phyloP scores from a whole-genome alignment of 1,140 invertebrate genomes.

The Pissodes strobi region DNA sequence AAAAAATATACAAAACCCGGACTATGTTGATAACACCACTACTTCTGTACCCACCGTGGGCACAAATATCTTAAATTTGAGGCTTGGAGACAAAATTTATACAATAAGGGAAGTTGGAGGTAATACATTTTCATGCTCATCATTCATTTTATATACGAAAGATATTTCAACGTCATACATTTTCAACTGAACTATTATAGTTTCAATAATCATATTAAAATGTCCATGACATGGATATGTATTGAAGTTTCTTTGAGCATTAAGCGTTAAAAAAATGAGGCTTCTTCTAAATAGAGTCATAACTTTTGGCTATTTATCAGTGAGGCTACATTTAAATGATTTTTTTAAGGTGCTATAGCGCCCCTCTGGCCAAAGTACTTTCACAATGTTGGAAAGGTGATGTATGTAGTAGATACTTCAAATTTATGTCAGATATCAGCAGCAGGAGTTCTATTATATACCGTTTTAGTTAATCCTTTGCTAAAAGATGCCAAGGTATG shows the following conservation, averaged over 20 bases:
- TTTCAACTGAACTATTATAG: too few relatives aligned
- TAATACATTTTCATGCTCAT: too few relatives aligned
- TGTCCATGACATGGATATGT: too few relatives aligned
- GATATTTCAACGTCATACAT: too few relatives aligned
- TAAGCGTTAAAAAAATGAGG: too few relatives aligned
- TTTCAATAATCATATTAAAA: too few relatives aligned
- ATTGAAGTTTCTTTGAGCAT: too few relatives aligned
- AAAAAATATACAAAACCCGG: slow-evolving; percentile 69
- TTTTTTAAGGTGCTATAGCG: slow-evolving; percentile 65
- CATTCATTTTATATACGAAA: too few relatives aligned
- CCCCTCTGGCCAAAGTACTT: slow-evolving; percentile 78
- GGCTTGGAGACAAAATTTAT: slow-evolving; percentile 58
- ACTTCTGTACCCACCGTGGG: slow-evolving; percentile 78
- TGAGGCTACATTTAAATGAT: slow-evolving; percentile 42
- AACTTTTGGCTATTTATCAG: too few relatives aligned
- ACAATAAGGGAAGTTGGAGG: slow-evolving; percentile 71
- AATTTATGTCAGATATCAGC: slow-evolving; percentile 81
- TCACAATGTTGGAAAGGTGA: slow-evolving; percentile 68
- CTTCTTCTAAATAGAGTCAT: too few relatives aligned
- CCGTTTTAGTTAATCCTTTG: slow-evolving; percentile 70
- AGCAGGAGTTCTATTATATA: slow-evolving; percentile 76
- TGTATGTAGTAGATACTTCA: slow-evolving; percentile 78
- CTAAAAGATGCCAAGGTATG: slow-evolving; percentile 66
- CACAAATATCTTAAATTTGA: slow-evolving; percentile 71
- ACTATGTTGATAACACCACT: slow-evolving; percentile 70